These are phyloP conservation scores for Leptatherina wallacei DNA, from an alignment of 2,797 vertebrate species.

Conservation along the genomic window DNA sequence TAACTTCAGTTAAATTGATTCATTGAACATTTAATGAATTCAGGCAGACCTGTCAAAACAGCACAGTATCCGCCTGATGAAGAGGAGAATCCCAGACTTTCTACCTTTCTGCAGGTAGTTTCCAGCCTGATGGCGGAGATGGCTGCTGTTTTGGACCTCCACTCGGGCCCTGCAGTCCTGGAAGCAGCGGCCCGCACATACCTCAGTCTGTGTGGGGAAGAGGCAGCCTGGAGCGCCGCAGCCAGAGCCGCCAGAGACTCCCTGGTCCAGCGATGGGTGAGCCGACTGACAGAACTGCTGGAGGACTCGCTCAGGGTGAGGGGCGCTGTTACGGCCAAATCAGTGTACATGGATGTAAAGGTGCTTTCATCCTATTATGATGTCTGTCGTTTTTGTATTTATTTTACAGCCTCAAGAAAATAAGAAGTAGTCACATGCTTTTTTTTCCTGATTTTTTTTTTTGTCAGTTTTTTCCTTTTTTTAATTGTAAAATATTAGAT, in stretches of 20 bases:
- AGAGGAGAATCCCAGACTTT: background rate
- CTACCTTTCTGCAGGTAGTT: conserved; percentile 75
- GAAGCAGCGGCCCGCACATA: conserved; percentile 87
- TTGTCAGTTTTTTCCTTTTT: no score
- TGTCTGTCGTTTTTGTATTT: no score
- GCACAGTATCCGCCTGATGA: background rate
- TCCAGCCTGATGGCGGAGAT: conserved; percentile 83
- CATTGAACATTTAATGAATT: no score
- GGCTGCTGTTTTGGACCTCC: conserved; percentile 76
- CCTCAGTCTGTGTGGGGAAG: conserved; percentile 81
- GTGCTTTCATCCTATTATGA: no score
- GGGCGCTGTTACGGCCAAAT: background rate
- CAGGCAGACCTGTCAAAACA: no score
- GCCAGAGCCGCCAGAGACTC: conserved; percentile 78
- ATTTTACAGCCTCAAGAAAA: no score
- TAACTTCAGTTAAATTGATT: background rate
- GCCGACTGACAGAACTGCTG: conserved; percentile 79
- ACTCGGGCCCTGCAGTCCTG: conserved; percentile 81
- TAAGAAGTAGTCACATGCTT: no score
- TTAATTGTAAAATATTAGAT: no score
- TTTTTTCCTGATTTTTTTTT: no score
- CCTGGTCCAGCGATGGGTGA: conserved; percentile 84
- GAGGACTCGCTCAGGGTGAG: conserved; percentile 68
- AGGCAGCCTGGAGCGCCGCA: conserved; percentile 65
- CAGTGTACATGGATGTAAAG: background rate